Conservation (phyloP, 2,797 vertebrate genomes). For the Tamandua tetradactyla region DNA sequence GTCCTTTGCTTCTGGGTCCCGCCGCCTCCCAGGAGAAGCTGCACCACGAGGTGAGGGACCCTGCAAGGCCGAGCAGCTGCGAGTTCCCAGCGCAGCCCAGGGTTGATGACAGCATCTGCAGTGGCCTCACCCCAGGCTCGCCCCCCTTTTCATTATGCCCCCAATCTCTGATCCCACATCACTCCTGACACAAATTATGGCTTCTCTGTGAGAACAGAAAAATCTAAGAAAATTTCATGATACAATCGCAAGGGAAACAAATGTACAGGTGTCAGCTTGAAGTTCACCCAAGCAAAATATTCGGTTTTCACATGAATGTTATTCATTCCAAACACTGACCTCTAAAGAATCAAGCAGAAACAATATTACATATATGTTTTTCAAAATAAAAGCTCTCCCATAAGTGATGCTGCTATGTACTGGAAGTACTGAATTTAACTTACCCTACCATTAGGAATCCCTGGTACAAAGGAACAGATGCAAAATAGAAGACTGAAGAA, state of each 20-base stretch:
- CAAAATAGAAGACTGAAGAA: slow-evolving; percentile 98
- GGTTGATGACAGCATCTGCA: not conserved
- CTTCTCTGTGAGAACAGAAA: not conserved
- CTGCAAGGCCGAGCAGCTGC: not conserved
- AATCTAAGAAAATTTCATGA: not conserved
- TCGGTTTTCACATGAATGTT: not conserved
- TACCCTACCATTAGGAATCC: slow-evolving; percentile 99
- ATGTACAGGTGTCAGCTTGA: not conserved
- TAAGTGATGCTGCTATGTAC: not conserved
- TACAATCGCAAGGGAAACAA: not conserved
- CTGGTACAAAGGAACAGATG: slow-evolving; percentile 98
- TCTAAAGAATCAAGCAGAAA: not conserved
- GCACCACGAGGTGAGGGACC: not conserved
- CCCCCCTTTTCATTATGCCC: not conserved
- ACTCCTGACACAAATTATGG: slow-evolving; percentile 16
- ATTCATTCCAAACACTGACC: not conserved
- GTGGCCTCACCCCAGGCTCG: not conserved
- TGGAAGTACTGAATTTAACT: slow-evolving; percentile 68
- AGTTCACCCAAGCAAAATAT: not conserved
- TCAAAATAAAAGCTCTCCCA: not conserved
- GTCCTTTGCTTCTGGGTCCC: too few relatives aligned
- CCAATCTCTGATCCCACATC: not conserved
- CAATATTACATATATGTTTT: not conserved
- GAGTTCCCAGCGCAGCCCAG: not conserved
- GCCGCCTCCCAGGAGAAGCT: too few relatives aligned